Evolutionary conservation across 92 coral and sea anemone genomes (phyloP).

Genomic region (Porites rus): DNA sequence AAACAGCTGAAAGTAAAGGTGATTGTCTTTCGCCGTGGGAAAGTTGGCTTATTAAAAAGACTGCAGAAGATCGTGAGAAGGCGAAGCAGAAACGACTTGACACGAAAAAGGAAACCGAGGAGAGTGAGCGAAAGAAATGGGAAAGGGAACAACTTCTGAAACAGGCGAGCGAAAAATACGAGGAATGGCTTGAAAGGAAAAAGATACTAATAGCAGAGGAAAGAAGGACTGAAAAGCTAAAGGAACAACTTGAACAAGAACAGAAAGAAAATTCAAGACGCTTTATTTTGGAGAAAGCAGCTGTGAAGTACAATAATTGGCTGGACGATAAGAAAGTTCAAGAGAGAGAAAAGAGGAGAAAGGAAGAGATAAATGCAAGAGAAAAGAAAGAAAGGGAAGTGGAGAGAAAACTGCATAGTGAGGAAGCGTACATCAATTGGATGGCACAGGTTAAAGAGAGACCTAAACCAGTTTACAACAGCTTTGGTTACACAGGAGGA

Average conservation of each 20-base stretch:
- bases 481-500: slow-evolving; percentile 82
- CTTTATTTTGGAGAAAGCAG: slow-evolving; percentile 79
- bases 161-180: slow-evolving; percentile 67
- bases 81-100: slow-evolving; percentile 49
- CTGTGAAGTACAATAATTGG: slow-evolving; percentile 78
- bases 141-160: slow-evolving; percentile 56
- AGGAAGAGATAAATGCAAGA: slow-evolving; percentile 64
- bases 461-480: slow-evolving; percentile 67
- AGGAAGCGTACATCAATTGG: slow-evolving; percentile 92
- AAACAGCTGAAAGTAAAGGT: slow-evolving; percentile 26
- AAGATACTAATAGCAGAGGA: slow-evolving; percentile 55
- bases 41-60: slow-evolving; percentile 86
- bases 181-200: slow-evolving; percentile 77
- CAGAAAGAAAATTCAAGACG: slow-evolving; percentile 65
- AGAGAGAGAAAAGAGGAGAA: slow-evolving; percentile 53
- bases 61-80: slow-evolving; percentile 80
- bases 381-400: slow-evolving; percentile 73
- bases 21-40: slow-evolving; percentile 88
- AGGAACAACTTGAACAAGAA: slow-evolving; percentile 51
- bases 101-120: slow-evolving; percentile 56
- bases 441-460: slow-evolving; percentile 67
- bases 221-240: slow-evolving; percentile 44
- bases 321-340: slow-evolving; percentile 67
- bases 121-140: slow-evolving; percentile 49
- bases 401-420: slow-evolving; percentile 76